Conservation (phyloP, 2,113 vertebrate genomes). For the Megaleporinus macrocephalus region DNA sequence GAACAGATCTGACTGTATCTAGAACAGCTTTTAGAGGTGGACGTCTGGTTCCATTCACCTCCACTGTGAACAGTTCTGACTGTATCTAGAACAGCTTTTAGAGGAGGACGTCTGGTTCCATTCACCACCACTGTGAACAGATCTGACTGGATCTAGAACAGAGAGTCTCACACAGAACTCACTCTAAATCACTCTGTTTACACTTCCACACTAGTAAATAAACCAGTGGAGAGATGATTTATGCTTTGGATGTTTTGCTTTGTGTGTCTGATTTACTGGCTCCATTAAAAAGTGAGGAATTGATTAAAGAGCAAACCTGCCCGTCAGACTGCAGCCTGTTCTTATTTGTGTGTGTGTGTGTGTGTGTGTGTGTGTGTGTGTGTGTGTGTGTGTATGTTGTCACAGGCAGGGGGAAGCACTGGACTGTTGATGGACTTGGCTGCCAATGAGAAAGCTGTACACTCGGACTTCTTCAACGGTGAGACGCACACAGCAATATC, state of each 20-base stretch:
- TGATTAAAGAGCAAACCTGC: background rate
- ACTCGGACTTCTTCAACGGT: constrained; percentile 96
- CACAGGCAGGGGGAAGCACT: constrained; percentile 93
- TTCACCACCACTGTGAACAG: too few relatives aligned
- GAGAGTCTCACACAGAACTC: too few relatives aligned
- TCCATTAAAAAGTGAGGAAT: background rate
- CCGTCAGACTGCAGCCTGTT: background rate
- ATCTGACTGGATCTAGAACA: too few relatives aligned
- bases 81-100: too few relatives aligned
- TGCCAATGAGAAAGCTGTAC: constrained; percentile 95
- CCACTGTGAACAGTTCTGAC: too few relatives aligned
- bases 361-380: constrained; percentile 61
- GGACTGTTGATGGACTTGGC: constrained; percentile 96
- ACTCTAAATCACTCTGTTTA: too few relatives aligned
- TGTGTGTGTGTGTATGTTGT: constrained; percentile 54
- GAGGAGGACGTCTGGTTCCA: too few relatives aligned
- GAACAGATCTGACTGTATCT: too few relatives aligned
- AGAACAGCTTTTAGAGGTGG: too few relatives aligned
- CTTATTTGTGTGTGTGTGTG: constrained; percentile 34
- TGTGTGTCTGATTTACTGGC: background rate
- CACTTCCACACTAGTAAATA: too few relatives aligned
- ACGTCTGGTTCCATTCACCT: too few relatives aligned
- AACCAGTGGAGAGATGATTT: background rate
- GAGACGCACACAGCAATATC: constrained; percentile 47
- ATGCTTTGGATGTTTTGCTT: background rate